Evolutionary conservation across 1,140 invertebrate species (phyloP).

Genomic region (Bombus impatiens): DNA sequence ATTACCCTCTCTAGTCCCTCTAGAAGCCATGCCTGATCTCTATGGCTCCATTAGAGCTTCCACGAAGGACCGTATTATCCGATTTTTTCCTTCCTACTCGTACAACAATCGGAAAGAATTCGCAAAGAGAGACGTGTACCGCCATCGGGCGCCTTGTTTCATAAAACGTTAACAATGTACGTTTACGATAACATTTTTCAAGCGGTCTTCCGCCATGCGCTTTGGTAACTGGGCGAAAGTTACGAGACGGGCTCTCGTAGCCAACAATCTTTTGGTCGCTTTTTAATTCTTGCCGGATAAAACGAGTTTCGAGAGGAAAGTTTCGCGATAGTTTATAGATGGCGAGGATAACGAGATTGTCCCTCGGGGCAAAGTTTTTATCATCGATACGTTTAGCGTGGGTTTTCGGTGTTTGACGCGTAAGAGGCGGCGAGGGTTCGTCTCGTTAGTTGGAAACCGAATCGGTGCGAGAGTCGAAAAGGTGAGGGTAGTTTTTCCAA

Average conservation of each 20-base stretch:
- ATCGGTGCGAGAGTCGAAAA: slow-evolving; percentile 24
- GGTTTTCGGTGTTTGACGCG: slow-evolving; percentile 9
- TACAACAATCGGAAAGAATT: background rate
- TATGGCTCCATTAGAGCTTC: slow-evolving; percentile 50
- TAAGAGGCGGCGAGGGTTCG: background rate
- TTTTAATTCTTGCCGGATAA: slow-evolving; percentile 13
- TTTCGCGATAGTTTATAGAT: slow-evolving; percentile 33
- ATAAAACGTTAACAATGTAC: no score
- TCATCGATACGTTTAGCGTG: slow-evolving; percentile 16
- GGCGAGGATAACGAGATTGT: slow-evolving; percentile 49
- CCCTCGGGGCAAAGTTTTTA: slow-evolving; percentile 40
- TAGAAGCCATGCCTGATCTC: slow-evolving; percentile 34
- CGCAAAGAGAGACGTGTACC: background rate
- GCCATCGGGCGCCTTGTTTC: fast-evolving
- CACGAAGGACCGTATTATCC: slow-evolving; percentile 34
- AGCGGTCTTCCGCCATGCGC: background rate
- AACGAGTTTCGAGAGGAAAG: background rate
- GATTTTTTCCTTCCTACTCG: slow-evolving; percentile 21
- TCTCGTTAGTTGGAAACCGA: slow-evolving; percentile 62
- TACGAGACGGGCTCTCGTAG: background rate
- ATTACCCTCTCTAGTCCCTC: slow-evolving; percentile 49
- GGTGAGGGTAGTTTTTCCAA: slow-evolving; percentile 56
- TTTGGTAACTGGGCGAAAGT: background rate
- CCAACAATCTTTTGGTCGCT: background rate
- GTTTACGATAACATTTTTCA: background rate